Conservation (phyloP, 2,888 invertebrate species). For the Nezara viridula region DNA sequence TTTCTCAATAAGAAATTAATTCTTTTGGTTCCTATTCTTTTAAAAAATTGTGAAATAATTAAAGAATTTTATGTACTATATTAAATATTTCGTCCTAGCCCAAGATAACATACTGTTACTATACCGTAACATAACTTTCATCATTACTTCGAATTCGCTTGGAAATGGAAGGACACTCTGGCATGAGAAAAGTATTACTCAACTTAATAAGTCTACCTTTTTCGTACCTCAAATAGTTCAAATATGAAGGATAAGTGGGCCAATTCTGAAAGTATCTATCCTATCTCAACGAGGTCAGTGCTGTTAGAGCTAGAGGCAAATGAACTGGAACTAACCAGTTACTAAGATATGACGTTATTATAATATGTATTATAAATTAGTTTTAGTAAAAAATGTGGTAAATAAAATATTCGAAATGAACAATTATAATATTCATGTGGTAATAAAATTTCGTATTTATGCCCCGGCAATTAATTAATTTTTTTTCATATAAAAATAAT, state of each 20-base stretch:
- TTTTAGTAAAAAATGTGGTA: not conserved
- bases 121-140: not conserved
- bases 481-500: no score
- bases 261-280: slow-evolving; percentile 44
- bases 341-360: not conserved
- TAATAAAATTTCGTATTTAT: not conserved
- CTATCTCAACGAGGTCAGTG: slow-evolving; percentile 3
- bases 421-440: not conserved
- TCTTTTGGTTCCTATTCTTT: no score
- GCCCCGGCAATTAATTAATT: no score
- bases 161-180: not conserved
- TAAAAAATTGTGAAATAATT: no score
- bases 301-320: slow-evolving; percentile 9
- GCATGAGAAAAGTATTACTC: not conserved
- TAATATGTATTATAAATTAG: not conserved
- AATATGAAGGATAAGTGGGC: slow-evolving; percentile 5
- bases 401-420: not conserved
- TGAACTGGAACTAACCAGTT: slow-evolving; percentile 3
- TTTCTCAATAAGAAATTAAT: no score
- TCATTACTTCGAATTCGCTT: not conserved
- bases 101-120: no score
- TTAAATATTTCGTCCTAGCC: no score
- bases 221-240: not conserved
- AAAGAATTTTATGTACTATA: no score
- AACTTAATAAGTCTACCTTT: not conserved